These are phyloP conservation scores for Saimiri boliviensis DNA, from an alignment of 2,113 vertebrate genomes.

Conservation along the genomic window DNA sequence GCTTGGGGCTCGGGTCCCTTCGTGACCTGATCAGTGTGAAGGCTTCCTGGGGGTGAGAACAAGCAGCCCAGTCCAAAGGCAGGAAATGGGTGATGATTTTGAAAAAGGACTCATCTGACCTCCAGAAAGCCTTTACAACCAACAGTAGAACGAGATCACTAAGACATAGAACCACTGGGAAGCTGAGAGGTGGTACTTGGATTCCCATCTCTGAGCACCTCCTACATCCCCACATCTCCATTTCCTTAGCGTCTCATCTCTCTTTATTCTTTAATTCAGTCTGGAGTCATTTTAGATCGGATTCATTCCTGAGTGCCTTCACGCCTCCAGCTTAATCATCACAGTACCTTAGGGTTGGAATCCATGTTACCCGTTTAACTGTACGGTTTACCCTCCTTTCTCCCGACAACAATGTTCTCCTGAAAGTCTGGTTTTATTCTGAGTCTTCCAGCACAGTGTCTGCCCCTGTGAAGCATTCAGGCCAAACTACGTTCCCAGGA, in stretches of 20 bases:
- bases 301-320: neutral
- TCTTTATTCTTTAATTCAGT: neutral
- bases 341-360: neutral
- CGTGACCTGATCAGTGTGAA: neutral
- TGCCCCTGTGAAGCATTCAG: neutral
- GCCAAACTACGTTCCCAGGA: neutral
- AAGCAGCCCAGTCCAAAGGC: neutral
- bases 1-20: neutral
- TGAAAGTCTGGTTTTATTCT: neutral
- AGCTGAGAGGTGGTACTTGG: neutral
- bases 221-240: too few species aligned
- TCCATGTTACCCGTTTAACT: neutral
- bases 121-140: neutral
- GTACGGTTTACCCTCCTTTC: neutral
- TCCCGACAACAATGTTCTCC: rapidly evolving
- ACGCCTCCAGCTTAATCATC: neutral
- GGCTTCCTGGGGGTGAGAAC: neutral
- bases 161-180: neutral
- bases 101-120: neutral
- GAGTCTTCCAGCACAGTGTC: neutral
- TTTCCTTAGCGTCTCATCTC: neutral
- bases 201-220: neutral
- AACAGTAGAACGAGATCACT: neutral
- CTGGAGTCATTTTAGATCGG: neutral
- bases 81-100: neutral